phyloP scores from a whole-genome alignment of 1,140 invertebrate species.

The Heterodera carotae region DNA sequence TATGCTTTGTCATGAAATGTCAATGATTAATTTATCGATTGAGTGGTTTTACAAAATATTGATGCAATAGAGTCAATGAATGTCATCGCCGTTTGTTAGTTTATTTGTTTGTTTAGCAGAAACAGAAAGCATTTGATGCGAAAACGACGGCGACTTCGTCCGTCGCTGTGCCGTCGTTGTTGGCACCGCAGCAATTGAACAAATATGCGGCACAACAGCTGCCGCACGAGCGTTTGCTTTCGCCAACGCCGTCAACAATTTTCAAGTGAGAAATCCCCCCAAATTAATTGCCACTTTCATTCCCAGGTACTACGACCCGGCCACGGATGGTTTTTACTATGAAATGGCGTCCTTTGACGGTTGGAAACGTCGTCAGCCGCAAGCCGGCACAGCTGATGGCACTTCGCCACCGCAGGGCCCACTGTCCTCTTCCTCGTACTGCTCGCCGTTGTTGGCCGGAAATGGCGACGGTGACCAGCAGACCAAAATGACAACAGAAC shows the following conservation, averaged over 20 bases:
- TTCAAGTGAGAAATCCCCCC: constrained; percentile 1
- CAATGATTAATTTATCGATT: no score
- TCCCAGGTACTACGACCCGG: constrained; percentile 57
- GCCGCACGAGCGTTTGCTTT: constrained; percentile 32
- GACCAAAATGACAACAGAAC: neutral
- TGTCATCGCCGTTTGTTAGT: no score
- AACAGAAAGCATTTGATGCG: constrained; percentile 5
- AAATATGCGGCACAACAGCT: constrained; percentile 34
- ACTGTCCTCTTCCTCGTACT: neutral
- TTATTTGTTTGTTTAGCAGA: constrained; percentile 15
- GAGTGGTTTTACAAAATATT: no score
- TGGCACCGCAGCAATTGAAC: constrained; percentile 35
- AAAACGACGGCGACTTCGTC: neutral
- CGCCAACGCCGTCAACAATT: constrained; percentile 6
- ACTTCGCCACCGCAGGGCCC: constrained; percentile 16
- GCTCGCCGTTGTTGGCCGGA: constrained; percentile 6
- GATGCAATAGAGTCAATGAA: no score
- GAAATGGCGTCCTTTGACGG: constrained; percentile 63
- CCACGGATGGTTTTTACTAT: constrained; percentile 59
- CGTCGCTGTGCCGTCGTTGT: constrained; percentile 19
- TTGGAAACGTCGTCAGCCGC: constrained; percentile 57
- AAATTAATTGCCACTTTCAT: neutral
- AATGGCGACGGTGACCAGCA: neutral
- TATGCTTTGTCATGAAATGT: no score
- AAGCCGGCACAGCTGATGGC: constrained; percentile 5